phyloP scores from a whole-genome alignment of 1,140 invertebrate genomes.

The Dufourea novaeangliae region DNA sequence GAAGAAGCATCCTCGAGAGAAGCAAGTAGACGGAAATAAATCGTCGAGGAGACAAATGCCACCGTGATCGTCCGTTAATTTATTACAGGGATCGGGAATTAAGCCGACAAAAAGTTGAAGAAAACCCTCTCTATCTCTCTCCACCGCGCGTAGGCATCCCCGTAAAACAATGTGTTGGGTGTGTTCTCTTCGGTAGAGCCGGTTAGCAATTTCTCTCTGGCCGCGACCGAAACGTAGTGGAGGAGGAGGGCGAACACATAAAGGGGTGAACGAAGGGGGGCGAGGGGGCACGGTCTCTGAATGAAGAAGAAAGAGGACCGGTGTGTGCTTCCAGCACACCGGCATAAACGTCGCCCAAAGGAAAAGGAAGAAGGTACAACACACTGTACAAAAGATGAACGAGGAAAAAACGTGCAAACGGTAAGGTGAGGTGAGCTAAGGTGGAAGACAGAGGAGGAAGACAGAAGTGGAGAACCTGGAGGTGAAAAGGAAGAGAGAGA shows the following conservation, averaged over 20 bases:
- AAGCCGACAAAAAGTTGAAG: conserved; percentile 75
- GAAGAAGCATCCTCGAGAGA: no score
- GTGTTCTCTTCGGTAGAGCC: conserved; percentile 42
- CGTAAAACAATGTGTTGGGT: conserved; percentile 68
- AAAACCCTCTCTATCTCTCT: no score
- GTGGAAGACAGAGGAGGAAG: conserved; percentile 27
- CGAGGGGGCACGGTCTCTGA: not conserved
- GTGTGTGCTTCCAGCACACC: conserved; percentile 3
- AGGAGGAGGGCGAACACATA: no score
- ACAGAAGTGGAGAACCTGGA: conserved; percentile 27
- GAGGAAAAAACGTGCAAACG: conserved; percentile 22
- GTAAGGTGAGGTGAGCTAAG: conserved; percentile 41
- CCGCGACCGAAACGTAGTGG: not conserved
- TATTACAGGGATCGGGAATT: conserved; percentile 76
- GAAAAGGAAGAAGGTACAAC: not conserved
- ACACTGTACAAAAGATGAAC: not conserved
- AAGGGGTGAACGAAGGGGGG: no score
- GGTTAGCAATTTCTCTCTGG: conserved; percentile 27
- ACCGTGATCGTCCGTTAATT: conserved; percentile 73
- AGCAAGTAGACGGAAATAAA: conserved; percentile 63
- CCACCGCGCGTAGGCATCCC: conserved; percentile 63
- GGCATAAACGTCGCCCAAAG: no score
- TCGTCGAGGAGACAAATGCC: conserved; percentile 77
- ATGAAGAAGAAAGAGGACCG: conserved; percentile 1
- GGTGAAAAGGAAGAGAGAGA: conserved; percentile 13